phyloP scores from a whole-genome alignment of 1,140 invertebrate species.

The Arion vulgaris region DNA sequence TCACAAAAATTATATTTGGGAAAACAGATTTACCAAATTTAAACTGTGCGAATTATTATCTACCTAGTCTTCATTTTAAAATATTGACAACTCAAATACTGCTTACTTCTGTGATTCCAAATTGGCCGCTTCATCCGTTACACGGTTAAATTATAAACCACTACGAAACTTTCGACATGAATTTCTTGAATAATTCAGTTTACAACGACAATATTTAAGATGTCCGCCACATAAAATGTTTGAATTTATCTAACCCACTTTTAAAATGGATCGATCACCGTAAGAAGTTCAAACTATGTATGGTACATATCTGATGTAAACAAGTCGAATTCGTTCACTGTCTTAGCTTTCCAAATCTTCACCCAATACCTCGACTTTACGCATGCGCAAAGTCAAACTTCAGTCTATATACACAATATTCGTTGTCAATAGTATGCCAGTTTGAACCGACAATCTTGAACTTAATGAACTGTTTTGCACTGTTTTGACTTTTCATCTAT shows the following conservation, averaged over 20 bases:
- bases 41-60: too few relatives aligned
- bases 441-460: not conserved
- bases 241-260: not conserved
- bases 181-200: not conserved
- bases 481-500: too few relatives aligned
- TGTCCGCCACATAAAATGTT: not conserved
- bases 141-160: too few relatives aligned
- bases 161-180: not conserved
- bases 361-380: not conserved
- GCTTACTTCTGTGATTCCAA: not conserved
- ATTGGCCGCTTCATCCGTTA: not conserved
- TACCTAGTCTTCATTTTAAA: too few relatives aligned
- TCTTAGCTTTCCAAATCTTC: not conserved
- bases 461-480: too few relatives aligned
- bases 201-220: not conserved
- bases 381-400: slow-evolving; percentile 2
- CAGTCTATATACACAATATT: too few relatives aligned
- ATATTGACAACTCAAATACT: too few relatives aligned
- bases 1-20: too few relatives aligned
- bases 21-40: too few relatives aligned
- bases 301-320: not conserved
- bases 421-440: not conserved
- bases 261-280: not conserved
- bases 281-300: not conserved
- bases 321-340: not conserved